phyloP scores from a whole-genome alignment of 53 echinoderm and acorn worm species.

The Echinarachnius parma region DNA sequence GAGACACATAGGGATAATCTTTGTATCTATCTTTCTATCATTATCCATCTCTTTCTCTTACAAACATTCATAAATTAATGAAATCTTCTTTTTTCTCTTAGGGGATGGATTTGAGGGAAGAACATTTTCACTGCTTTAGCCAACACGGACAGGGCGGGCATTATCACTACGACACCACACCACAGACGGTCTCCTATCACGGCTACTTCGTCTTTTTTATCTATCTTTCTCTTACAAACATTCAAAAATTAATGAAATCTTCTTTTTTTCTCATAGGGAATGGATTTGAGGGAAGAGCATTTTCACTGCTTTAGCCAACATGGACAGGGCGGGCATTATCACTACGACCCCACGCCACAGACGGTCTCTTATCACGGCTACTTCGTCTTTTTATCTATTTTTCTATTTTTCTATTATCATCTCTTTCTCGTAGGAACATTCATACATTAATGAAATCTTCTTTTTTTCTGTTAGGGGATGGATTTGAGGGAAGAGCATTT shows the following conservation, averaged over 20 bases:
- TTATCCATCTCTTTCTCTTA: too few species aligned
- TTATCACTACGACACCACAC: constrained; percentile 95
- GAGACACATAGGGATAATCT: too few species aligned
- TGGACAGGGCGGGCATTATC: constrained; percentile 91
- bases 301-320: constrained; percentile 89
- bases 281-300: constrained; percentile 82
- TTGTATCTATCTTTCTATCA: too few species aligned
- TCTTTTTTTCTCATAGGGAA: constrained; percentile 70
- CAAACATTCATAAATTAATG: too few species aligned
- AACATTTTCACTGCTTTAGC: constrained; percentile 93
- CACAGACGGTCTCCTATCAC: constrained; percentile 72
- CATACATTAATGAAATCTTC: too few species aligned
- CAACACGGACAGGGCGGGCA: constrained; percentile 86
- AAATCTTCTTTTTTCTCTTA: too few species aligned
- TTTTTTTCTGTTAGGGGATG: too few species aligned
- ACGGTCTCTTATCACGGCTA: constrained; percentile 80
- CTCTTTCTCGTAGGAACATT: too few species aligned
- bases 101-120: constrained; percentile 81
- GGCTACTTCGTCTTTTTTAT: constrained; percentile 90
- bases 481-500: constrained; percentile 84
- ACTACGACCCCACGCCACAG: constrained; percentile 90
- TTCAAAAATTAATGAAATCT: too few species aligned
- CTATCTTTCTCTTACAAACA: too few species aligned
- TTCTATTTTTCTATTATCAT: too few species aligned
- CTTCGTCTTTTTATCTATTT: too few species aligned